Conservation (phyloP, 2,888 invertebrate genomes). For the Cecidostiba fungosa region DNA sequence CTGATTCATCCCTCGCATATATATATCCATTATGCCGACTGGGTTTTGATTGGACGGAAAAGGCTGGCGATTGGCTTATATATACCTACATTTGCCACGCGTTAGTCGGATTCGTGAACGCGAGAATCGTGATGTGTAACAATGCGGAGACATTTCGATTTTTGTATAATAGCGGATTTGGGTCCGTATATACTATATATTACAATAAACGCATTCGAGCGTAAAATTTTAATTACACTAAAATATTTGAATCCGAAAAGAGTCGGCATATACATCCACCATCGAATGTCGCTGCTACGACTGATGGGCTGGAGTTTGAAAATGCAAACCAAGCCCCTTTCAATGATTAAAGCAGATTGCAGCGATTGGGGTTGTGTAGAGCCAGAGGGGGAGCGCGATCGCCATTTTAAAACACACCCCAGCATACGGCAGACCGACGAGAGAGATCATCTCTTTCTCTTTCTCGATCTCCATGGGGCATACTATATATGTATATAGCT, state of each 20-base stretch:
- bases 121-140: background rate
- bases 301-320: slow-evolving; percentile 61
- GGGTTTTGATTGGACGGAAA: background rate
- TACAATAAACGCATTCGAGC: background rate
- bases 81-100: too few species aligned
- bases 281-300: slow-evolving; percentile 50
- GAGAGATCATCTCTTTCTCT: slow-evolving; percentile 64
- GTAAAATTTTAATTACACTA: background rate
- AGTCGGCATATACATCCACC: background rate
- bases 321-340: slow-evolving; percentile 73
- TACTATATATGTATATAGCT: too few species aligned
- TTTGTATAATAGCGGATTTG: background rate
- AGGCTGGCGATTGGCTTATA: background rate
- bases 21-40: background rate
- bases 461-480: slow-evolving; percentile 31
- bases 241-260: background rate
- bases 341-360: slow-evolving; percentile 71
- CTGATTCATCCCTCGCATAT: slow-evolving; percentile 42
- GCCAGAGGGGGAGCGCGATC: slow-evolving; percentile 66
- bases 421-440: slow-evolving; percentile 9
- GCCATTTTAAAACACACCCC: slow-evolving; percentile 75
- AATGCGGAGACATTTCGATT: background rate
- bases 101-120: background rate
- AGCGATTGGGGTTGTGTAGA: slow-evolving; percentile 73
- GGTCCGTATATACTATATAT: too few species aligned